Conservation (phyloP, 2,797 vertebrate genomes). For the Mormyrops attenuatus region DNA sequence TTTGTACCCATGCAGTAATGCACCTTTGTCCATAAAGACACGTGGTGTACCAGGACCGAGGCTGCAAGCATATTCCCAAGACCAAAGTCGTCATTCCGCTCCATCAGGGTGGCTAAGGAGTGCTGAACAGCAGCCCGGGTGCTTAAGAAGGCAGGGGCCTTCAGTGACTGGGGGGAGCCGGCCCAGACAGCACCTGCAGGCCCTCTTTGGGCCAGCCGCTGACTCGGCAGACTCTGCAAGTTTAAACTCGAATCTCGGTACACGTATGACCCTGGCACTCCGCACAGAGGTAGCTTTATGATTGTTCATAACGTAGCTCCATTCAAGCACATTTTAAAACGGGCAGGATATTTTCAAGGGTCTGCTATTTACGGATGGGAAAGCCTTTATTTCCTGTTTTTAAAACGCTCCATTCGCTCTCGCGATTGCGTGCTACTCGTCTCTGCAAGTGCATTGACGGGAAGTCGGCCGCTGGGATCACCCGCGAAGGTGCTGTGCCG, state of each 20-base stretch:
- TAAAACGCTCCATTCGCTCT: neutral
- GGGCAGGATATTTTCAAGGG: neutral
- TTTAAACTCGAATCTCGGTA: neutral
- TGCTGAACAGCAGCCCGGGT: neutral
- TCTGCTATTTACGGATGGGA: neutral
- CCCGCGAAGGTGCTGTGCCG: neutral
- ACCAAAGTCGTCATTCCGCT: neutral
- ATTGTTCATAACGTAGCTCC: neutral
- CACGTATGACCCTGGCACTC: neutral
- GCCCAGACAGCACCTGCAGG: neutral
- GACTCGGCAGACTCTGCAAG: neutral
- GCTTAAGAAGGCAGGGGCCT: neutral
- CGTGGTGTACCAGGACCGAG: neutral
- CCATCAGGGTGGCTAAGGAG: no score
- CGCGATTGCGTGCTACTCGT: neutral
- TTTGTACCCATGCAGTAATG: constrained; percentile 7
- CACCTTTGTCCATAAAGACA: neutral
- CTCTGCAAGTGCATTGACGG: neutral
- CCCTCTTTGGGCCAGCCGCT: neutral
- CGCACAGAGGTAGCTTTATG: neutral
- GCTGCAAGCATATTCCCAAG: neutral
- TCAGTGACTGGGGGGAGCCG: neutral
- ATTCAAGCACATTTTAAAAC: neutral
- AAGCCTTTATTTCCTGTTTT: neutral
- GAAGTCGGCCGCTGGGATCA: neutral